Base-by-base conservation (phyloP, 2,797 vertebrate genomes). In the Anomalospiza imberbis region DNA sequence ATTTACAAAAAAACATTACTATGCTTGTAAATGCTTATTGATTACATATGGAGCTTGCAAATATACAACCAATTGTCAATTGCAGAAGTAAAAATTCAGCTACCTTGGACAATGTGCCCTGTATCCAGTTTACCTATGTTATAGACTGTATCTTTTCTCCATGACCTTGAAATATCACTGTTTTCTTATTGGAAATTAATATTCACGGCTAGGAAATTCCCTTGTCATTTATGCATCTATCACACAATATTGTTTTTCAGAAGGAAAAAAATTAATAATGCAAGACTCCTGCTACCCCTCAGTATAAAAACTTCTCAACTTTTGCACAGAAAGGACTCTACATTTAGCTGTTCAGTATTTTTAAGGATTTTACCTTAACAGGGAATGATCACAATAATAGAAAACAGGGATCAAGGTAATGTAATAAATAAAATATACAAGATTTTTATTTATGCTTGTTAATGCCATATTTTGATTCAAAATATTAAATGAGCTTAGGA, bases 21-120 rank as follows among this genome's bases (percentile, higher is more conserved):
- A 40, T 1, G 7, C n/a, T 45, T 78, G 8, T 12, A 63, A 76
- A 54, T 28, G 21, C 3, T 40, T 71, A 28, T 45, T 80, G 17
- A 42, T 80, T 63, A 38, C 3, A 6, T 38, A 38, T 19, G 5
- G 26, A 68, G 4, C 44, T 40, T 78, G 20, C 9, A 93, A 86
- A 81, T 21, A 75, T 26, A 51, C 8, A 36, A 57, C 4, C 3
- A 87, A 17, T 25, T 48, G 17, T 48, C 13, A 57, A 13, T 15
- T 73, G 18, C 4, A 79, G 51, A 89, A 63, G 55, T 45, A 57
- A 80, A 66, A 91, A 38, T 53, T 51, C 36, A 57, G 5, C n/a
- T 80, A 40, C 8, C 19, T 67, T 67, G 24, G 29, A 48, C 0
- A 0, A 54, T 32, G 28, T 85, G 9, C 10, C 34, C 12, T 63